These are phyloP conservation scores for Mohoua ochrocephala DNA, from an alignment of 2,113 vertebrate genomes.

Conservation along the genomic window DNA sequence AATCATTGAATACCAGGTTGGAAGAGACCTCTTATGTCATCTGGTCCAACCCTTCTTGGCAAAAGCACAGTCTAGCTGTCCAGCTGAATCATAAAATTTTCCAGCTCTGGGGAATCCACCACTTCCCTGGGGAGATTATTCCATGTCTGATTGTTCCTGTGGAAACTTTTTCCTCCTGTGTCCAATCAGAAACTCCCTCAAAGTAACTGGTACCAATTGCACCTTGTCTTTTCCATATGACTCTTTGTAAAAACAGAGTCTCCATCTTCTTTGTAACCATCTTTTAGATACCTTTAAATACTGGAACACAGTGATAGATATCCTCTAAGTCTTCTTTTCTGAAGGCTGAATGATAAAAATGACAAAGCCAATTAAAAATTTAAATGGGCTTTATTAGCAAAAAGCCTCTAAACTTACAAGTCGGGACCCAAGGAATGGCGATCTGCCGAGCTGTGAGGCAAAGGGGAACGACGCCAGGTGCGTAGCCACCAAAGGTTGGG, in stretches of 20 bases:
- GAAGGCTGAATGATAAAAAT: no score
- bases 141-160: background rate
- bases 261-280: background rate
- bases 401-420: no score
- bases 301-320: background rate
- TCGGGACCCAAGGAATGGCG: no score
- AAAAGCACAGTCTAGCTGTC: background rate
- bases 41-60: background rate
- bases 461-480: no score
- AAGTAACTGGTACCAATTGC: background rate
- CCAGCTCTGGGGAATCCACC: background rate
- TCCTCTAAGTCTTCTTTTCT: background rate
- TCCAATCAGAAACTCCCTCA: background rate
- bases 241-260: background rate
- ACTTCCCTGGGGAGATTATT: background rate
- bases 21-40: background rate
- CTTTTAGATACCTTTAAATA: background rate
- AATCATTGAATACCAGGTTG: background rate
- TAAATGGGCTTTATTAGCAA: no score
- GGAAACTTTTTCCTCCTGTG: background rate
- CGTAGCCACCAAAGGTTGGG: no score
- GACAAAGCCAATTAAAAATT: no score
- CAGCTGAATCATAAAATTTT: background rate
- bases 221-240: background rate
- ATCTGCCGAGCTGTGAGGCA: no score